Evolutionary conservation across 2,113 vertebrate genomes (phyloP).

Genomic region (cattle (Bos taurus)): ARS-UCD2.0 NC_037347.1:11242501-11243000

Average conservation of each 20-base stretch:
- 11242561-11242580: background rate
- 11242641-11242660: background rate
- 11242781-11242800: background rate
- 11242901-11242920: background rate
- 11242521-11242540: background rate
- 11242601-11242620: background rate
- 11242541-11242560: background rate
- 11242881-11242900: background rate
- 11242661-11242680: background rate
- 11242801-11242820: background rate
- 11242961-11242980: background rate
- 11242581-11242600: background rate
- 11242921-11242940: background rate
- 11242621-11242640: background rate
- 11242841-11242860: background rate
- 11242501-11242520: background rate
- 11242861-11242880: background rate
- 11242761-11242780: background rate
- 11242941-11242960: background rate
- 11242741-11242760: background rate
- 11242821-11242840: background rate
- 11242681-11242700: background rate
- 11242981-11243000: background rate
- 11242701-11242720: background rate
- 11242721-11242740: background rate